Conservation (phyloP, 2,888 invertebrate species). For the Scaptomyza cyrtandrae region DNA sequence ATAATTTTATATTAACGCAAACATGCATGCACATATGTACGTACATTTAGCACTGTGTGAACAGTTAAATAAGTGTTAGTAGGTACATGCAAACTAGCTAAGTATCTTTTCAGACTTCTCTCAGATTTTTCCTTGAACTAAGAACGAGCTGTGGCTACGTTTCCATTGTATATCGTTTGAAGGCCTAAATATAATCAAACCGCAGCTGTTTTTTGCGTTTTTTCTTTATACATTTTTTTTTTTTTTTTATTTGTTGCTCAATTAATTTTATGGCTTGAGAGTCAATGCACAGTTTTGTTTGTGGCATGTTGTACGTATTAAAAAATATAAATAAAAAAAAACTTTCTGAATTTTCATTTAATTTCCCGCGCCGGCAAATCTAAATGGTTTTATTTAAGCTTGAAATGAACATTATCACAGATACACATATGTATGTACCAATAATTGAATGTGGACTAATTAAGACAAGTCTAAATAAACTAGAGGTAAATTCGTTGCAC, state of each 20-base stretch:
- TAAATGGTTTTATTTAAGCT: constrained; percentile 12
- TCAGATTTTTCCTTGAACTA: constrained; percentile 35
- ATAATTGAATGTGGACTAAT: constrained; percentile 24
- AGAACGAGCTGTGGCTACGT: constrained; percentile 23
- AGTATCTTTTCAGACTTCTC: constrained; percentile 23
- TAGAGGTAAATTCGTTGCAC: constrained; percentile 44
- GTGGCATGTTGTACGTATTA: constrained; percentile 27
- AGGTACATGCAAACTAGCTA: constrained; percentile 12
- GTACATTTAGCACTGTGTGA: neutral
- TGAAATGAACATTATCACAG: constrained; percentile 12
- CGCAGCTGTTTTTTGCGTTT: constrained; percentile 24
- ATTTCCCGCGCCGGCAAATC: constrained; percentile 34
- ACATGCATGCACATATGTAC: neutral
- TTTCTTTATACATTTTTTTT: neutral
- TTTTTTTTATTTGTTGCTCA: constrained; percentile 61
- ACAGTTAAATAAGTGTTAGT: constrained; percentile 10
- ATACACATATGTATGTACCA: no score
- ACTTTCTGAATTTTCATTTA: constrained; percentile 54
- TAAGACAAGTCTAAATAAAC: constrained; percentile 14
- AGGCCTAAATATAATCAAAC: constrained; percentile 58
- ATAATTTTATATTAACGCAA: neutral
- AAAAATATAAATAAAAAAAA: constrained; percentile 53
- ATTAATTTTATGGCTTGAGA: constrained; percentile 46
- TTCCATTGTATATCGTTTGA: constrained; percentile 72
- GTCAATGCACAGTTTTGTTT: constrained; percentile 12